Base-by-base conservation (phyloP, 1,140 invertebrate genomes). In the Contarinia nasturtii region DNA sequence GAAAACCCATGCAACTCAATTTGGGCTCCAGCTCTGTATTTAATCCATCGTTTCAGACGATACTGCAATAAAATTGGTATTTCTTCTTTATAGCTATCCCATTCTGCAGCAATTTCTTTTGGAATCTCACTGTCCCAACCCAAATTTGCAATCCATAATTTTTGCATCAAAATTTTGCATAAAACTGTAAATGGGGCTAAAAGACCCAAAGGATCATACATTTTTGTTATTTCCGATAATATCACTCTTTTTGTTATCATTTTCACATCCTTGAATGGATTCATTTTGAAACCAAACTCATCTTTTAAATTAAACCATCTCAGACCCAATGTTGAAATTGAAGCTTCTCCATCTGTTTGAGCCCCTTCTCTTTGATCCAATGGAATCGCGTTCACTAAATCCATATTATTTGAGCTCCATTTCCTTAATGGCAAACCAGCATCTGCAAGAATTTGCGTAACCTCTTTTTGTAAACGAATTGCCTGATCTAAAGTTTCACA, bases 1-100 rank as follows among this genome's bases (percentile, higher is more conserved):
- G 55, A 57, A 52, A 67, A 69, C 7, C 48, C 60, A 41, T 55
- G 56, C 33, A 61, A 17, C 36, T 58, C 49, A 2, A 56, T 41
- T 7, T 7, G 3, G 14, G 3, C 4, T 11, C 45, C 36, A 17
- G 15, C 33, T 19, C 18, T 19, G 33, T 21, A 46, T 17, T 40
- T 2, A 8, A 47, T 43, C 44, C 48, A 51, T 44, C 55, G 44
- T 3, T 47, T 50, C 8, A 59, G 51, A 20, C n/a, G 34, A 33
- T 56, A 34, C n/a, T 53, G 34, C 5, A 48, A 19, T 8, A 58
- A 34, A 1, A 45, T 11, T 3, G 37, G 11, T 2, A 65, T 50
- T 21, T 45, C 11, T 36, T 36, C 18, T 3, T 47, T 27, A 44
- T 55, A 53, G 10, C 49, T 22, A 7, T 47, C 36, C 55, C 58